Evolutionary conservation across 1,140 invertebrate species (phyloP).

Genomic region (Drosophila insularis): DNA sequence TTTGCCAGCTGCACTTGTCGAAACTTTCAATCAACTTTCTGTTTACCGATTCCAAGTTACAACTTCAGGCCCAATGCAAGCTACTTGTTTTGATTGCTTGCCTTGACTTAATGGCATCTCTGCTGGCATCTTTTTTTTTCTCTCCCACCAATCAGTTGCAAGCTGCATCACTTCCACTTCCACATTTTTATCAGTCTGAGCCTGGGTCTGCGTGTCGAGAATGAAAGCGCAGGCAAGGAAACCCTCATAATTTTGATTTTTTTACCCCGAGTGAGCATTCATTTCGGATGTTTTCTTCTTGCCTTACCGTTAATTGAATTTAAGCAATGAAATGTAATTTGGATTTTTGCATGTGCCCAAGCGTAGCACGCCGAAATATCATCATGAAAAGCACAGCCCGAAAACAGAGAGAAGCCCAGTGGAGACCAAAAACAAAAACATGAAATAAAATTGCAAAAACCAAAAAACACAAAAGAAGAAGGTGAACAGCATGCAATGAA

Average conservation of each 20-base stretch:
- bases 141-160: not conserved
- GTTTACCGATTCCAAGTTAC: conserved; percentile 50
- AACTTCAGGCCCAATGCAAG: conserved; percentile 22
- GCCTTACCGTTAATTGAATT: conserved; percentile 72
- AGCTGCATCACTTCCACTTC: too few relatives aligned
- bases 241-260: conserved; percentile 42
- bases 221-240: conserved; percentile 48
- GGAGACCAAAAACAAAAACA: conserved; percentile 30
- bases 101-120: conserved; percentile 41
- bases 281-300: conserved; percentile 42
- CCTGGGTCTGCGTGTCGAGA: conserved; percentile 25
- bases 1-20: conserved; percentile 61
- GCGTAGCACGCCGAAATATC: conserved; percentile 72
- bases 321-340: conserved; percentile 77
- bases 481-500: conserved; percentile 72
- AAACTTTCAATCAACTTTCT: conserved; percentile 78
- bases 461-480: conserved; percentile 9
- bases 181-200: too few relatives aligned
- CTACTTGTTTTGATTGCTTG: conserved; percentile 61
- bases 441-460: conserved; percentile 54
- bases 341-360: conserved; percentile 69
- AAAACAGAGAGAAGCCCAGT: conserved; percentile 22
- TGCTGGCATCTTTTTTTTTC: conserved; percentile 9
- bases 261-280: conserved; percentile 18
- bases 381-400: conserved; percentile 38